These are phyloP conservation scores for Ophiothrix spiculata DNA, from an alignment of 35 echinoderm and acorn worm genomes.

Conservation along the genomic window DNA sequence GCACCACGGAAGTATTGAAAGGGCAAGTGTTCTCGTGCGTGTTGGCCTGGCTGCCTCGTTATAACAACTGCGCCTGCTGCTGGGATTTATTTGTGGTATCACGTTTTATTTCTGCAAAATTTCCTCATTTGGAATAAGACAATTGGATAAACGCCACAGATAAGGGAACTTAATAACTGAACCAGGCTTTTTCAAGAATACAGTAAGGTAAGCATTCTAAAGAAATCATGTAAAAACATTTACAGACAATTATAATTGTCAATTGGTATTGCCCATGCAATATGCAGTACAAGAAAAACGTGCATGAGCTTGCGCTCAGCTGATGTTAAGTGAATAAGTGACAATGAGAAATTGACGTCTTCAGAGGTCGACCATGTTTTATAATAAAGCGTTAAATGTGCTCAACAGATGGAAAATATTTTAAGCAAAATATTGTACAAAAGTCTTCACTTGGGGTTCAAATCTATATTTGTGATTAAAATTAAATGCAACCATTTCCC, in stretches of 20 bases:
- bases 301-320: neutral
- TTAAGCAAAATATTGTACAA: no score
- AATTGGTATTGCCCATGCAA: neutral
- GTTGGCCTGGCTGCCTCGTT: neutral
- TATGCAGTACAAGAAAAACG: neutral
- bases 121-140: neutral
- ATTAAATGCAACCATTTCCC: no score
- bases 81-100: neutral
- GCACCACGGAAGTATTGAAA: neutral
- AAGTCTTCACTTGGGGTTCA: no score
- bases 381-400: no score
- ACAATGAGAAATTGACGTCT: neutral
- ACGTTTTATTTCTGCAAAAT: no score
- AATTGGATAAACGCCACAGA: neutral
- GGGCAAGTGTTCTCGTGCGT: neutral
- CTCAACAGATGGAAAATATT: no score
- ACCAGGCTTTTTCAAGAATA: neutral
- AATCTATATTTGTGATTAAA: no score
- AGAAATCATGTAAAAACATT: neutral
- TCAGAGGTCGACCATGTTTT: no score
- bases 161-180: neutral
- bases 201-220: neutral
- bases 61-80: neutral
- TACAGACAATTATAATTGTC: no score
- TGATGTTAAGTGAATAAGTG: constrained; percentile 9